Evolutionary conservation across 2,113 vertebrate genomes (phyloP).

Genomic region (Pogonocichla stellata): DNA sequence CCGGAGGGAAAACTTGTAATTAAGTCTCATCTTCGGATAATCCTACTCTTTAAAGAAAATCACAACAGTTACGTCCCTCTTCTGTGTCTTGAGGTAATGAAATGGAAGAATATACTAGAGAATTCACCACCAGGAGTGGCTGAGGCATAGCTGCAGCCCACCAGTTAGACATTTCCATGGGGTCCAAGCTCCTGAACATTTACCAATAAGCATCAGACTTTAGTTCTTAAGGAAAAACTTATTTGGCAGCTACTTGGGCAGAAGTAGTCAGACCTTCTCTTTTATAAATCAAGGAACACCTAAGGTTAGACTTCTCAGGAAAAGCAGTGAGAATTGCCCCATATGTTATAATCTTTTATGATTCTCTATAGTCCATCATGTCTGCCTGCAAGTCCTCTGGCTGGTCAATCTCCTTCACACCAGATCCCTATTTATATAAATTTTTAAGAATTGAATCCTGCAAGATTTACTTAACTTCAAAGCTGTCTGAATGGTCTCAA

Average conservation of each 20-base stretch:
- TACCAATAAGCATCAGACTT: background rate
- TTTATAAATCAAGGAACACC: background rate
- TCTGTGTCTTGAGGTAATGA: background rate
- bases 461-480: background rate
- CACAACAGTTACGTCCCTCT: background rate
- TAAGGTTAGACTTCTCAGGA: background rate
- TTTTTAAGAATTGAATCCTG: background rate
- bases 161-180: background rate
- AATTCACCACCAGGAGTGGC: background rate
- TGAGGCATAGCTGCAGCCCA: background rate
- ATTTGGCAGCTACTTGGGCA: background rate
- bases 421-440: background rate
- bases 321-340: background rate
- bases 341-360: background rate
- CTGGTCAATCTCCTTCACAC: background rate
- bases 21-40: background rate
- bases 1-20: conserved; percentile 9
- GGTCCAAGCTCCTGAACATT: background rate
- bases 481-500: background rate
- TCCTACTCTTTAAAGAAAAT: background rate
- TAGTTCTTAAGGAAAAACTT: background rate
- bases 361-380: background rate
- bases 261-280: background rate
- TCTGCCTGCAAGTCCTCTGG: background rate
- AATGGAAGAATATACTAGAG: background rate